These are phyloP conservation scores for Bolinopsis microptera DNA, from an alignment of 37 sponge, comb jelly and placozoan genomes.

Conservation along the genomic window DNA sequence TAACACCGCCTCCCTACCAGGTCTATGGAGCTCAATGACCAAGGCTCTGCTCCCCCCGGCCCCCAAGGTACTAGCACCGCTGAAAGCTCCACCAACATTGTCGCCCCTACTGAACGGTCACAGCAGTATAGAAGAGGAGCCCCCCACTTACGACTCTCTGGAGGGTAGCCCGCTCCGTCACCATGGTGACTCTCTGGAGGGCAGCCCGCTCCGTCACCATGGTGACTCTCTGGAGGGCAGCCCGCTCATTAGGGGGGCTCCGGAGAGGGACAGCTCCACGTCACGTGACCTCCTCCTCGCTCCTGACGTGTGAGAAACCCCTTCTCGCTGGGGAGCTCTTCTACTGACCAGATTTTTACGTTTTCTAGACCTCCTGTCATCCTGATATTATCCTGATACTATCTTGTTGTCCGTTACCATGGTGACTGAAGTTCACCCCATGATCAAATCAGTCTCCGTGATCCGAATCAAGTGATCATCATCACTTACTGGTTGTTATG, in stretches of 20 bases:
- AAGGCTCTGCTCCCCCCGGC: not conserved
- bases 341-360: not conserved
- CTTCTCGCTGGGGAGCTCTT: not conserved
- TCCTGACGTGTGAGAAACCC: not conserved
- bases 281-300: constrained; percentile 26
- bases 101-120: not conserved
- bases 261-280: not conserved
- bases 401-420: no score
- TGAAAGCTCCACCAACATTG: not conserved
- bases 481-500: no score
- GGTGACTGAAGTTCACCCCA: no score
- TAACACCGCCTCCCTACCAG: not conserved
- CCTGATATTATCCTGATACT: no score
- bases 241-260: not conserved
- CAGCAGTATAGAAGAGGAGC: not conserved
- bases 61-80: not conserved
- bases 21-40: not conserved
- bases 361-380: no score
- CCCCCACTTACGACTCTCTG: not conserved
- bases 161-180: not conserved
- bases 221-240: not conserved
- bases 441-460: no score
- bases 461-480: no score
- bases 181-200: not conserved
- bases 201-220: not conserved